Evolutionary conservation across 2,888 invertebrate species (phyloP).

Genomic region (Synergus itoensis): DNA sequence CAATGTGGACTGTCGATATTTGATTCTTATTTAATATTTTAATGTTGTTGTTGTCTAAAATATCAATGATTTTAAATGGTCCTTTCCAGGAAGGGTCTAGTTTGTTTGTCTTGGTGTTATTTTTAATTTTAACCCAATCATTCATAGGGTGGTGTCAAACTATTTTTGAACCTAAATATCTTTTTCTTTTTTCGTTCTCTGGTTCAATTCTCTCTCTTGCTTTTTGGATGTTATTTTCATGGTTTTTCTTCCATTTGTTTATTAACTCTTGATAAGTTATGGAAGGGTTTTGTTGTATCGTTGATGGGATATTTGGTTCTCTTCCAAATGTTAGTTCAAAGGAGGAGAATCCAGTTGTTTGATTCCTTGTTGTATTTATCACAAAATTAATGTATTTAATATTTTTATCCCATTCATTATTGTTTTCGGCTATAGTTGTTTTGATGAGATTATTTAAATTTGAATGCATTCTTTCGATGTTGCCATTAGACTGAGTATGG

Average conservation of each 20-base stretch:
- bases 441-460: background rate
- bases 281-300: background rate
- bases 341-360: background rate
- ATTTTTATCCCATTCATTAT: background rate
- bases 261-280: background rate
- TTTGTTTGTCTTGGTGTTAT: background rate
- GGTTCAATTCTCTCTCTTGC: background rate
- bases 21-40: background rate
- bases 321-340: background rate
- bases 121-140: background rate
- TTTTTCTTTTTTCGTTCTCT: background rate
- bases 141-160: background rate
- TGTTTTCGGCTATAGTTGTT: background rate
- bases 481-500: too few species aligned
- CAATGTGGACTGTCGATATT: background rate
- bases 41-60: background rate
- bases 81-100: background rate
- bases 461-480: too few species aligned
- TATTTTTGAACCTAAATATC: background rate
- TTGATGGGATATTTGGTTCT: background rate
- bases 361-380: background rate
- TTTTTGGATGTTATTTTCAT: background rate
- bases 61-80: background rate
- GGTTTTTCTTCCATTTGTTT: background rate
- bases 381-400: background rate